phyloP scores from a whole-genome alignment of 1,140 invertebrate genomes.

The Linepithema humile region DNA sequence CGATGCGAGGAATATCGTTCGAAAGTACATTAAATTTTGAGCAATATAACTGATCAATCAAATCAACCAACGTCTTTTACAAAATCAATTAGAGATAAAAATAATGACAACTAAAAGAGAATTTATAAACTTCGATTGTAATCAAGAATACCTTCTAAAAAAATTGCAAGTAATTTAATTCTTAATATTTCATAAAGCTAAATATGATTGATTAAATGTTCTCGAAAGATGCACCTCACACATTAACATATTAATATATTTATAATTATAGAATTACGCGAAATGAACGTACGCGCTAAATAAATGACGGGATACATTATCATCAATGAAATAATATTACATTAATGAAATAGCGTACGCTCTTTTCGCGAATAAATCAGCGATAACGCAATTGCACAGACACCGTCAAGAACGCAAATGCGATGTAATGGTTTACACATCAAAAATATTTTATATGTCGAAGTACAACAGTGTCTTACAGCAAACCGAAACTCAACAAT shows the following conservation, averaged over 20 bases:
- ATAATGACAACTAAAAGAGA: neutral
- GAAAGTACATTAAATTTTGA: slow-evolving; percentile 29
- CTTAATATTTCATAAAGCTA: neutral
- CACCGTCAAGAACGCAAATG: slow-evolving; percentile 6
- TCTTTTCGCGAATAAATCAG: slow-evolving; percentile 14
- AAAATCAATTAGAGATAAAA: neutral
- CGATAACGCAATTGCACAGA: neutral
- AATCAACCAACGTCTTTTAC: neutral
- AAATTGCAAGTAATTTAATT: neutral
- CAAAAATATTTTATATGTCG: slow-evolving; percentile 17
- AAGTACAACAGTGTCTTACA: slow-evolving; percentile 38
- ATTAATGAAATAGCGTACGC: neutral
- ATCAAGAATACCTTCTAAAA: neutral
- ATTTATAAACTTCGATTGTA: neutral
- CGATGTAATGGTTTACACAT: neutral
- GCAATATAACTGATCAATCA: neutral
- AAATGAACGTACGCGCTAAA: slow-evolving; percentile 6
- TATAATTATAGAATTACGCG: slow-evolving; percentile 2
- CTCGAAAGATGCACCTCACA: slow-evolving; percentile 7
- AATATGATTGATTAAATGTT: too few relatives aligned
- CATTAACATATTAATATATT: slow-evolving; percentile 19
- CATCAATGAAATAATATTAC: neutral
- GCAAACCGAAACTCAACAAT: neutral
- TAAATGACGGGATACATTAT: neutral
- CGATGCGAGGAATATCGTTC: neutral